These are phyloP conservation scores for Campoletis raptor DNA, from an alignment of 2,888 invertebrate species.

Conservation along the genomic window DNA sequence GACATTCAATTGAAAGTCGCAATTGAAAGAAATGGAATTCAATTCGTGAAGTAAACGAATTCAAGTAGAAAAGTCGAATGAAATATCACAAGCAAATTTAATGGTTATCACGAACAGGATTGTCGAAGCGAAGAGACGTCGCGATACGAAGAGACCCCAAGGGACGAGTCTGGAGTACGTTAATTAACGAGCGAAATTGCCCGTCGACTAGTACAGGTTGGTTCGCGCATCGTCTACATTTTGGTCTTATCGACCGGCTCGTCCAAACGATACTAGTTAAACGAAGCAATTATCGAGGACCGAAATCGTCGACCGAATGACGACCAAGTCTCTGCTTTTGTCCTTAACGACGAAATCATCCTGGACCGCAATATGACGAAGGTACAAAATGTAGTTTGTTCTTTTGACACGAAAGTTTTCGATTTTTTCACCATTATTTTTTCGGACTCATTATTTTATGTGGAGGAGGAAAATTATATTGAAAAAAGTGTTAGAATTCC, in stretches of 20 bases:
- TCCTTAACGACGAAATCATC: slow-evolving; percentile 25
- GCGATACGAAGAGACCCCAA: slow-evolving; percentile 56
- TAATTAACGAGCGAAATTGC: slow-evolving; percentile 70
- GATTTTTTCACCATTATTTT: background rate
- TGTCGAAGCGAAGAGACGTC: slow-evolving; percentile 28
- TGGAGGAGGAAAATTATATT: background rate
- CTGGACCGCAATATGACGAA: slow-evolving; percentile 3
- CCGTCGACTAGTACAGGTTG: slow-evolving; percentile 61
- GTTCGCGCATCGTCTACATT: slow-evolving; percentile 61
- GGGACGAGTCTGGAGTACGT: slow-evolving; percentile 57
- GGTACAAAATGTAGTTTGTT: slow-evolving; percentile 6
- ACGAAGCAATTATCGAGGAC: slow-evolving; percentile 68
- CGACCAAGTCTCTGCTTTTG: slow-evolving; percentile 49
- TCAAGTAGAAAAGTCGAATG: background rate
- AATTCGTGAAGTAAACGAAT: background rate
- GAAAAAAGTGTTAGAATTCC: background rate
- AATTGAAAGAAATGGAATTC: background rate
- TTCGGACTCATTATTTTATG: slow-evolving; percentile 2
- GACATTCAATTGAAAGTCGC: background rate
- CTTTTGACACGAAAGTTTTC: background rate
- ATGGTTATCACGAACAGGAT: slow-evolving; percentile 29
- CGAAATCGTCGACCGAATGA: slow-evolving; percentile 48
- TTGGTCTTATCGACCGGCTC: slow-evolving; percentile 64
- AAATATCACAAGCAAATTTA: slow-evolving; percentile 9
- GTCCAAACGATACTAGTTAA: slow-evolving; percentile 60